Base-by-base conservation (phyloP, 2,797 vertebrate genomes). In the Cryptoblepharus egeriae region DNA sequence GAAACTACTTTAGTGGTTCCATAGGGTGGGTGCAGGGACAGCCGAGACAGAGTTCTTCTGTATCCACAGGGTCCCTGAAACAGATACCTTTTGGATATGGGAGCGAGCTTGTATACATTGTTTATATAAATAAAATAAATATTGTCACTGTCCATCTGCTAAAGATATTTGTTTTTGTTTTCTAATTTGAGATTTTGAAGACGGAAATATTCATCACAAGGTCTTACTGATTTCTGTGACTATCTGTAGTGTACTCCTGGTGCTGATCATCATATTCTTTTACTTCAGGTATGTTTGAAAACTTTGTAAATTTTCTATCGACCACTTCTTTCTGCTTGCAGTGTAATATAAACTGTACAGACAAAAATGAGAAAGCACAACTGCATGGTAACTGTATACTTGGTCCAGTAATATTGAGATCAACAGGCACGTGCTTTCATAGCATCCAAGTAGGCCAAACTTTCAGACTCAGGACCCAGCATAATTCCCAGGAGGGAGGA, bases 141-240 rank as follows among this genome's bases (percentile, higher is more conserved):
- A 49, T 12, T 32, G 28, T 60, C 67, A 67, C 81, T 70, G 10
- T 68, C 63, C 8, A 6, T 58, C 30, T 71, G 8, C 32, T 3
- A 52, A 77, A 76, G 52, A n/a, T 32, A 52, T 39, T n/a, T 57
- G 69, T 88, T 24, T 58, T 58, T 58, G 57, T 91, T 79, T 86
- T 89, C 76, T 79, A 68, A 88, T 90, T 88, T 69, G 89, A 99
- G 98, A 97, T 89, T 98, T 97, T 85, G 93, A 95, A 81, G 97
- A 98, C 85, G 96, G 95, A 93, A 96, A 95, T 55, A 93, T 97
- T 88, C 97, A 98, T 90, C 96, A 98, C 91, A 97, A 97, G 92
- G 97, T 97, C 79, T 94, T 99, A 83, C 95, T 97, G 82, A 97
- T 98, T 89, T 97, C 97, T 1, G 93, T 97, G 87, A 96, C 95